These are phyloP conservation scores for Thaleichthys pacificus DNA, from an alignment of 2,797 vertebrate species.

Conservation along the genomic window DNA sequence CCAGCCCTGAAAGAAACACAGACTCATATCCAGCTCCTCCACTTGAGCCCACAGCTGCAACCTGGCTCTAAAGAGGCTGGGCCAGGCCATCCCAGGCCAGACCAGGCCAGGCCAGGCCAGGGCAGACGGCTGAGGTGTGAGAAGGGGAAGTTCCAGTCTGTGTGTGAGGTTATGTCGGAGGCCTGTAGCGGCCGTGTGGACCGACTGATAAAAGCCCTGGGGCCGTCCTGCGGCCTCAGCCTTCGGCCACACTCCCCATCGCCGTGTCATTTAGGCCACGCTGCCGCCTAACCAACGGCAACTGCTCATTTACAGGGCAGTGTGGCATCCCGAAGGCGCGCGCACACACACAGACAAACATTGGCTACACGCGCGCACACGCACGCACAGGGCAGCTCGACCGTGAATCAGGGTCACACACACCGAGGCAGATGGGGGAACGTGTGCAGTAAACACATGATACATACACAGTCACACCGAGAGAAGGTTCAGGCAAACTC, in stretches of 20 bases:
- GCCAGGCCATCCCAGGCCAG: constrained; percentile 30
- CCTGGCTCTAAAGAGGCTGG: constrained; percentile 41
- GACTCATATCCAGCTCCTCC: neutral
- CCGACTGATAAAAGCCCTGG: constrained; percentile 76
- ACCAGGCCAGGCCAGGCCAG: constrained; percentile 3
- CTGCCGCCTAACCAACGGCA: constrained; percentile 73
- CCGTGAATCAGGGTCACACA: too few species aligned
- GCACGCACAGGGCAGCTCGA: too few species aligned
- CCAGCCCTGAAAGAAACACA: neutral
- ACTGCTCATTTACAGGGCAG: constrained; percentile 80
- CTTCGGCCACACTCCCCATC: constrained; percentile 75
- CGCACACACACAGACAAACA: constrained; percentile 42
- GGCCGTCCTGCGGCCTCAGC: constrained; percentile 73
- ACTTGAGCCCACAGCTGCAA: constrained; percentile 45
- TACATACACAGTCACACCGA: neutral
- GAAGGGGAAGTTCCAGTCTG: constrained; percentile 72
- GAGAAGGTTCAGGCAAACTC: constrained; percentile 1
- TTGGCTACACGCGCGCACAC: neutral
- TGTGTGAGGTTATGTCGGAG: constrained; percentile 71
- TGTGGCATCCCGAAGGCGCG: constrained; percentile 70
- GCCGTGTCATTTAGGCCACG: constrained; percentile 78
- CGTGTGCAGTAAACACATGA: neutral
- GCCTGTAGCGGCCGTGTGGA: constrained; percentile 67
- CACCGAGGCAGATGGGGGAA: neutral
- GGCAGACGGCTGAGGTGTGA: constrained; percentile 70